phyloP scores from a whole-genome alignment of 2,797 vertebrate species.

The Myripristis murdjan region DNA sequence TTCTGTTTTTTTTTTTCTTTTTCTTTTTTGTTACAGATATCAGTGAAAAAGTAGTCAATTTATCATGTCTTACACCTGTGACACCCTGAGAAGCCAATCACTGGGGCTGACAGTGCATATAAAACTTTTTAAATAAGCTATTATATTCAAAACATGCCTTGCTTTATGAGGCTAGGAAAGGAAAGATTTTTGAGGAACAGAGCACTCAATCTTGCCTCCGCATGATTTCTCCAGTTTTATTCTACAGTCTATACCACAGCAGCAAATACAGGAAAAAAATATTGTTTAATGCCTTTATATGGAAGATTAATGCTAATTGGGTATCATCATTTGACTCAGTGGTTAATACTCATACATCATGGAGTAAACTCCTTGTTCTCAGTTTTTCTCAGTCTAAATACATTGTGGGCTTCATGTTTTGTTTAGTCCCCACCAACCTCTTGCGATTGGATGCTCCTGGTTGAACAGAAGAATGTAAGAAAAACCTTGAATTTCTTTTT shows the following conservation, averaged over 20 bases:
- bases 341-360: conserved; percentile 37
- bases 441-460: conserved; percentile 84
- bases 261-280: background rate
- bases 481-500: conserved; percentile 43
- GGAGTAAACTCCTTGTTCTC: conserved; percentile 59
- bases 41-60: background rate
- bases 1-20: background rate
- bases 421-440: conserved; percentile 80
- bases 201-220: background rate
- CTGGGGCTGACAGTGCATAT: background rate
- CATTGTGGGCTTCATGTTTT: conserved; percentile 78
- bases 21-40: background rate
- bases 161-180: conserved; percentile 8
- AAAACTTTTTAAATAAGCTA: background rate
- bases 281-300: conserved; percentile 1
- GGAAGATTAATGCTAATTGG: conserved; percentile 17
- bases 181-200: background rate
- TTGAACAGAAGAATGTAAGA: conserved; percentile 85
- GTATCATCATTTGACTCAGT: conserved; percentile 41
- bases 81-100: background rate
- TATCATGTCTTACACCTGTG: background rate
- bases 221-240: conserved; percentile 8
- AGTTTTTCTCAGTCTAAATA: conserved; percentile 63
- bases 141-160: background rate
- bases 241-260: background rate